Evolutionary conservation across 2,797 vertebrate species (phyloP).

Genomic region (Gymnoscopelus braueri): DNA sequence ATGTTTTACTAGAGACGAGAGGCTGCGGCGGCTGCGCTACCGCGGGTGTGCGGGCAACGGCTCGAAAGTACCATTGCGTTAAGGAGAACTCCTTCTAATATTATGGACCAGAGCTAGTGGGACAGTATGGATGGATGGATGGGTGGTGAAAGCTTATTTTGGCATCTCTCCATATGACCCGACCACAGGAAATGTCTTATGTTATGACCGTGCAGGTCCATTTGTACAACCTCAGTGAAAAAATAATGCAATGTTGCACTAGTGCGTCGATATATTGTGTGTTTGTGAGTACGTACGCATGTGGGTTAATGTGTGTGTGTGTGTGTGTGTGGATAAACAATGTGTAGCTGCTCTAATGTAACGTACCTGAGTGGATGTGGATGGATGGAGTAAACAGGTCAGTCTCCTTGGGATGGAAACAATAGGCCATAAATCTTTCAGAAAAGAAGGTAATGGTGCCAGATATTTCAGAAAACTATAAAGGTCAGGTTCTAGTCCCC

Average conservation of each 20-base stretch:
- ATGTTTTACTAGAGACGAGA: too few relatives aligned
- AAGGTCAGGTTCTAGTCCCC: slow-evolving; percentile 43
- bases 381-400: slow-evolving; percentile 36
- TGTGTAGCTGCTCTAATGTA: not conserved
- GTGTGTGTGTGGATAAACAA: not conserved
- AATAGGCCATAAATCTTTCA: slow-evolving; percentile 44
- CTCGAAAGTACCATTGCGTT: too few relatives aligned
- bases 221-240: not conserved
- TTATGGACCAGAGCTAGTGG: too few relatives aligned
- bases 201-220: too few relatives aligned
- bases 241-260: not conserved
- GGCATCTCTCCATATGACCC: too few relatives aligned
- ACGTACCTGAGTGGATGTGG: not conserved
- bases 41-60: too few relatives aligned
- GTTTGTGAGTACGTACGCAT: not conserved
- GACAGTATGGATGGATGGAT: too few relatives aligned
- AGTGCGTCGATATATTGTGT: not conserved
- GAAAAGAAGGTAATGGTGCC: slow-evolving; percentile 37
- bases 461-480: slow-evolving; percentile 41
- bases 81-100: too few relatives aligned
- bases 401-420: slow-evolving; percentile 39
- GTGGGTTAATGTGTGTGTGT: not conserved
- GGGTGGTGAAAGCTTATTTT: too few relatives aligned
- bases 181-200: too few relatives aligned
- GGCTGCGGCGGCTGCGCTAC: too few relatives aligned